Evolutionary conservation across 2,113 vertebrate genomes (phyloP).

Genomic region (Anguilla japonica): DNA sequence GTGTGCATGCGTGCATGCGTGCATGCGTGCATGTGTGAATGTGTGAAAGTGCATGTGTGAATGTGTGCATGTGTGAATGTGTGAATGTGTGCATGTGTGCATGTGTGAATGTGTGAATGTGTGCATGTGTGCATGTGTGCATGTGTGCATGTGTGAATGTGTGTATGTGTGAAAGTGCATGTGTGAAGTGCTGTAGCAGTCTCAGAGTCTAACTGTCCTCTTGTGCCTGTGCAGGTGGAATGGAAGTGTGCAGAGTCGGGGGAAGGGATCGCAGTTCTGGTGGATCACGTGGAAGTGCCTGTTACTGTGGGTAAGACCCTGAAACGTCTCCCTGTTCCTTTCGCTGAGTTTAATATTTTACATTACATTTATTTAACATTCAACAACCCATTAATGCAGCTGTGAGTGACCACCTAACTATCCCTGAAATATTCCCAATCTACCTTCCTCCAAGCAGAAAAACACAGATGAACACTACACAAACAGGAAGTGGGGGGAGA

Average conservation of each 20-base stretch:
- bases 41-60: background rate
- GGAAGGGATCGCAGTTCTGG: conserved; percentile 63
- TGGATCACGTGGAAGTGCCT: conserved; percentile 63
- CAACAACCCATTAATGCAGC: background rate
- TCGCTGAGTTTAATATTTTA: background rate
- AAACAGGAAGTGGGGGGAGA: too few relatives aligned
- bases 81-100: too few relatives aligned
- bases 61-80: background rate
- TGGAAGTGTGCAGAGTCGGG: conserved; percentile 61
- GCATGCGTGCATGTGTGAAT: too few relatives aligned
- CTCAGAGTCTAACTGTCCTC: background rate
- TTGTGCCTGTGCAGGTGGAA: conserved; percentile 64
- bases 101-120: background rate
- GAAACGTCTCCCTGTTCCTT: background rate
- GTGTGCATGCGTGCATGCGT: background rate
- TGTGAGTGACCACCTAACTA: too few relatives aligned
- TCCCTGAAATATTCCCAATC: background rate
- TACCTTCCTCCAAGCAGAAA: background rate
- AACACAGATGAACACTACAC: too few relatives aligned
- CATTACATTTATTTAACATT: background rate
- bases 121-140: background rate
- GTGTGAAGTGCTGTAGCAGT: background rate
- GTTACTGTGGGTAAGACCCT: conserved; percentile 61
- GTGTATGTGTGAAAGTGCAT: background rate
- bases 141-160: background rate